These are phyloP conservation scores for Drosophila anomelani DNA, from an alignment of 2,888 invertebrate species.

Conservation along the genomic window DNA sequence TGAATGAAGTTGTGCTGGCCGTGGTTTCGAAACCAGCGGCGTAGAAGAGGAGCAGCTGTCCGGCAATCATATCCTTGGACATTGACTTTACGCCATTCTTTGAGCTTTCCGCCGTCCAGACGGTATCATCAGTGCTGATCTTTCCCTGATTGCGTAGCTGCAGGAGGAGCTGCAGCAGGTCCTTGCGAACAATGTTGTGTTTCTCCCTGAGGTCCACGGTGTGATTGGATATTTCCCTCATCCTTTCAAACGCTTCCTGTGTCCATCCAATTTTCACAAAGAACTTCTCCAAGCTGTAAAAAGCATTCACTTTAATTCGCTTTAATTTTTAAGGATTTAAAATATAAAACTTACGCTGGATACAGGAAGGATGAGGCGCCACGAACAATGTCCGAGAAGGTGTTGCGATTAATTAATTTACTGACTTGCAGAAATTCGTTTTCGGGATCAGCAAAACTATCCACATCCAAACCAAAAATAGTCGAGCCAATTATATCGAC, in stretches of 20 bases:
- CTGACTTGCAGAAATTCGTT: slow-evolving; percentile 80
- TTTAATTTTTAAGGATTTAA: no score
- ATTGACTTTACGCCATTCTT: slow-evolving; percentile 61
- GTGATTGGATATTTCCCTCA: slow-evolving; percentile 83
- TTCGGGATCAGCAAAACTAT: slow-evolving; percentile 83
- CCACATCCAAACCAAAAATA: slow-evolving; percentile 85
- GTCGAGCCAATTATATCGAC: slow-evolving; percentile 85
- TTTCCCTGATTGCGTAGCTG: slow-evolving; percentile 83
- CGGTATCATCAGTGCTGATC: slow-evolving; percentile 67
- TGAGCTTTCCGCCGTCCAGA: slow-evolving; percentile 70
- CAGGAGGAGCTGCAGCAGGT: slow-evolving; percentile 85
- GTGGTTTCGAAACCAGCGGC: slow-evolving; percentile 85
- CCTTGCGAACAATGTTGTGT: slow-evolving; percentile 82
- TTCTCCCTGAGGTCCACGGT: slow-evolving; percentile 84
- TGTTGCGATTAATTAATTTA: slow-evolving; percentile 52
- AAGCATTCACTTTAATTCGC: not conserved
- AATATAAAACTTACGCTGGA: slow-evolving; percentile 58
- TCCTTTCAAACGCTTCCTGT: slow-evolving; percentile 76
- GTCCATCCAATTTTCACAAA: slow-evolving; percentile 70
- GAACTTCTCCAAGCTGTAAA: slow-evolving; percentile 73
- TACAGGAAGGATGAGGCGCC: slow-evolving; percentile 65
- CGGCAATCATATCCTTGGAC: slow-evolving; percentile 81
- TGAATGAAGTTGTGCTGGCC: slow-evolving; percentile 83
- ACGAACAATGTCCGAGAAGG: slow-evolving; percentile 60
- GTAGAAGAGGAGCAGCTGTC: slow-evolving; percentile 85